Evolutionary conservation across 2,113 vertebrate genomes (phyloP).

Genomic region (Ageneiosus marmoratus): DNA sequence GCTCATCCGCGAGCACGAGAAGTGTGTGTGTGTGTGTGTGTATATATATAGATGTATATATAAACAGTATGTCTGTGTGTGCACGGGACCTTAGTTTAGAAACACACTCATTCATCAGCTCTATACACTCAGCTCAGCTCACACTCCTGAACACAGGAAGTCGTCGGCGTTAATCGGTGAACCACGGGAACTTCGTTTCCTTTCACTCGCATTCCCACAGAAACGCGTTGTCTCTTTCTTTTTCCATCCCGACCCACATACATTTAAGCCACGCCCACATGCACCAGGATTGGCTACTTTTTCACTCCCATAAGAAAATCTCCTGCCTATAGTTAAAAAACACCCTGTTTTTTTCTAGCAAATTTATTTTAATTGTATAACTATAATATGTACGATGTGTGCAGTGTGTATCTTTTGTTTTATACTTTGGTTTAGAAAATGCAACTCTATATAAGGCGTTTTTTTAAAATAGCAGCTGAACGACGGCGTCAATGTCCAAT

Average conservation of each 20-base stretch:
- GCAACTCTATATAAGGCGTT: neutral
- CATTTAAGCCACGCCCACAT: neutral
- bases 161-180: neutral
- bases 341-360: neutral
- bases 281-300: neutral
- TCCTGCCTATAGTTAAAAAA: neutral
- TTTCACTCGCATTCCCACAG: neutral
- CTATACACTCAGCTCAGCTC: neutral
- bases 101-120: conserved; percentile 10
- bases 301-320: neutral
- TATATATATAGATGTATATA: neutral
- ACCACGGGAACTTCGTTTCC: neutral
- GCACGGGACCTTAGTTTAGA: too few relatives aligned
- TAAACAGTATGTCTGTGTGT: too few relatives aligned
- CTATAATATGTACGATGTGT: neutral
- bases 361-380: neutral
- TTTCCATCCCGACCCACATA: neutral
- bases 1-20: neutral
- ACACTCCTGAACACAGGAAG: neutral
- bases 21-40: neutral
- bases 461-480: neutral
- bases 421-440: neutral
- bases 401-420: neutral
- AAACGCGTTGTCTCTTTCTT: neutral
- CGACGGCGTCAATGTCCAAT: neutral